phyloP scores from a whole-genome alignment of 2,113 vertebrate species.

The Rostratula benghalensis region DNA sequence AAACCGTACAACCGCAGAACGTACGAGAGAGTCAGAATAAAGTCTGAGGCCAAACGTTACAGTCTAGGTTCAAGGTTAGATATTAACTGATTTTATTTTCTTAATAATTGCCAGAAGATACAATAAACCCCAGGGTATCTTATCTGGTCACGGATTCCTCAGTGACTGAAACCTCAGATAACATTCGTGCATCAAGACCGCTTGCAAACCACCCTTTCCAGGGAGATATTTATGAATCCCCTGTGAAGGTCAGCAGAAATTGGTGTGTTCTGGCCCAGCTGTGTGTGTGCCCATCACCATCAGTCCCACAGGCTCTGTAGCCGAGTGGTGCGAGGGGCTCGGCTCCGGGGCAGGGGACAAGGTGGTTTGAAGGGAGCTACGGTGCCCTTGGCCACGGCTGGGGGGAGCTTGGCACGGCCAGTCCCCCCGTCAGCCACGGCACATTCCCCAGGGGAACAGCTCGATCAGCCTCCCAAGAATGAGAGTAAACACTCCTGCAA shows the following conservation, averaged over 20 bases:
- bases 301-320: rapidly evolving
- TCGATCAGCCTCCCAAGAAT: conserved; percentile 1
- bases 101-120: conserved; percentile 67
- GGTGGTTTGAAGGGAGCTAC: rapidly evolving
- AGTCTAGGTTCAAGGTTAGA: conserved; percentile 54
- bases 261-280: rapidly evolving
- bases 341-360: rapidly evolving
- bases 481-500: conserved; percentile 32
- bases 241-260: background rate
- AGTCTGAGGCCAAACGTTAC: background rate
- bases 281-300: rapidly evolving
- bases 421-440: background rate
- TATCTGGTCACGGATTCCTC: conserved; percentile 60
- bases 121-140: conserved; percentile 53
- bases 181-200: background rate
- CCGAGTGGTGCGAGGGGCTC: rapidly evolving
- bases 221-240: background rate
- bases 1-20: background rate
- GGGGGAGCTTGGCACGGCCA: background rate
- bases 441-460: conserved; percentile 6
- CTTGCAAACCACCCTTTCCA: background rate
- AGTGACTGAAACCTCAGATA: conserved; percentile 47
- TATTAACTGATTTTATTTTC: conserved; percentile 69
- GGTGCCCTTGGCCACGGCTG: background rate
- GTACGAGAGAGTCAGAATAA: background rate